These are phyloP conservation scores for Thelaira solivaga DNA, from an alignment of 2,888 invertebrate species.

Conservation along the genomic window DNA sequence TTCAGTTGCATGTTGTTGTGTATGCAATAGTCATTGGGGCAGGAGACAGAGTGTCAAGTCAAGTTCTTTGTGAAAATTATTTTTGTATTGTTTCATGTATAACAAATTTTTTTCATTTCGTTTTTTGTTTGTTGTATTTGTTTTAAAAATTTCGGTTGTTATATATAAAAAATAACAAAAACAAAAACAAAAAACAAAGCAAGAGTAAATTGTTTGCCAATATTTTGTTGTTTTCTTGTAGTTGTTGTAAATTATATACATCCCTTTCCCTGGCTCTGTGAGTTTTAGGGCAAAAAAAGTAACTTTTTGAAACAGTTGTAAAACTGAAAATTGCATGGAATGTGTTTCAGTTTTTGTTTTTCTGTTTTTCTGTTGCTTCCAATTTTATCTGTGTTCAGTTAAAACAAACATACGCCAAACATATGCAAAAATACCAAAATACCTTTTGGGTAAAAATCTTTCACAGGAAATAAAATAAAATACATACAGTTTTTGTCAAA, in stretches of 20 bases:
- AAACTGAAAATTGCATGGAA: slow-evolving; percentile 60
- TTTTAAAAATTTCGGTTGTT: slow-evolving; percentile 35
- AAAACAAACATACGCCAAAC: slow-evolving; percentile 52
- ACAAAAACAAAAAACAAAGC: slow-evolving; percentile 11
- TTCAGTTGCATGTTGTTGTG: background rate
- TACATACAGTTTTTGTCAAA: slow-evolving; percentile 38
- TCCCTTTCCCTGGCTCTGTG: background rate
- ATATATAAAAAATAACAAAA: background rate
- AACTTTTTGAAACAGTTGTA: slow-evolving; percentile 60
- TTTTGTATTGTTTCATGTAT: slow-evolving; percentile 57
- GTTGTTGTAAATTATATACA: slow-evolving; percentile 22
- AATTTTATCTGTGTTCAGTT: slow-evolving; percentile 34
- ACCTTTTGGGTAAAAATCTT: slow-evolving; percentile 58
- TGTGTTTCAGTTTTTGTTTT: slow-evolving; percentile 14
- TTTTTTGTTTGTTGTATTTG: slow-evolving; percentile 23
- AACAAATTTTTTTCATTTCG: background rate
- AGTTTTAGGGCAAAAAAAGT: slow-evolving; percentile 9
- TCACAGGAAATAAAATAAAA: slow-evolving; percentile 61
- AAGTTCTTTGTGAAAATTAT: slow-evolving; percentile 60
- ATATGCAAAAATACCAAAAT: slow-evolving; percentile 63
- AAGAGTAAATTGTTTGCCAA: slow-evolving; percentile 61
- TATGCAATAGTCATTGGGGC: slow-evolving; percentile 13
- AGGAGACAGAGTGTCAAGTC: slow-evolving; percentile 45
- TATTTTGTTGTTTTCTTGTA: slow-evolving; percentile 45
- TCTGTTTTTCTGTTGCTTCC: background rate